These are phyloP conservation scores for Plebejus melissa DNA, from an alignment of 2,888 invertebrate genomes.

Conservation along the genomic window DNA sequence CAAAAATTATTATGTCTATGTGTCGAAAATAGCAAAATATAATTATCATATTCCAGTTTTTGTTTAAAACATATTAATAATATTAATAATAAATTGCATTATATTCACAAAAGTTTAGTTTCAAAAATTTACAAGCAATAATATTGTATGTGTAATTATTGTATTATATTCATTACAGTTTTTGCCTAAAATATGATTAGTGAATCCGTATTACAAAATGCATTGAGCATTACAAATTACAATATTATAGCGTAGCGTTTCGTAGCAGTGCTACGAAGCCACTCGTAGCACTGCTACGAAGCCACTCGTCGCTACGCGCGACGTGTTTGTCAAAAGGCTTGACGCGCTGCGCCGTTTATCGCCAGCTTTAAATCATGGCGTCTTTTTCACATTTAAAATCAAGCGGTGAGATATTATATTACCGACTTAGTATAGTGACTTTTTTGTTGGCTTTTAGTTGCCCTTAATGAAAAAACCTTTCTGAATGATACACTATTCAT, in stretches of 20 bases:
- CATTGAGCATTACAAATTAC: background rate
- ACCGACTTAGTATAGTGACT: background rate
- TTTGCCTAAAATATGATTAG: no score
- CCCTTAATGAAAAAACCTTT: no score
- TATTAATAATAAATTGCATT: no score
- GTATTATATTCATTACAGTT: no score
- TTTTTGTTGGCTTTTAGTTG: background rate
- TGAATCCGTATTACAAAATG: background rate
- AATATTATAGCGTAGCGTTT: background rate
- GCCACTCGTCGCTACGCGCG: background rate
- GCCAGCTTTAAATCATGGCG: background rate
- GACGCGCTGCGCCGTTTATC: background rate
- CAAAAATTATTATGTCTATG: no score
- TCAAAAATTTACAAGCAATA: no score
- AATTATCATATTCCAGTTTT: no score
- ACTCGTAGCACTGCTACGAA: background rate
- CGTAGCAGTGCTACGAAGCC: background rate
- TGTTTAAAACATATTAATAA: no score
- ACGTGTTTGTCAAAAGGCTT: background rate
- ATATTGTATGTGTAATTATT: no score
- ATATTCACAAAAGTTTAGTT: no score
- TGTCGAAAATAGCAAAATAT: no score
- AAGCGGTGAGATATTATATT: background rate
- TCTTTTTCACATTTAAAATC: background rate
- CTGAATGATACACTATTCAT: background rate